These are phyloP conservation scores for Acromyrmex charruanus DNA, from an alignment of 1,140 invertebrate genomes.

Conservation along the genomic window DNA sequence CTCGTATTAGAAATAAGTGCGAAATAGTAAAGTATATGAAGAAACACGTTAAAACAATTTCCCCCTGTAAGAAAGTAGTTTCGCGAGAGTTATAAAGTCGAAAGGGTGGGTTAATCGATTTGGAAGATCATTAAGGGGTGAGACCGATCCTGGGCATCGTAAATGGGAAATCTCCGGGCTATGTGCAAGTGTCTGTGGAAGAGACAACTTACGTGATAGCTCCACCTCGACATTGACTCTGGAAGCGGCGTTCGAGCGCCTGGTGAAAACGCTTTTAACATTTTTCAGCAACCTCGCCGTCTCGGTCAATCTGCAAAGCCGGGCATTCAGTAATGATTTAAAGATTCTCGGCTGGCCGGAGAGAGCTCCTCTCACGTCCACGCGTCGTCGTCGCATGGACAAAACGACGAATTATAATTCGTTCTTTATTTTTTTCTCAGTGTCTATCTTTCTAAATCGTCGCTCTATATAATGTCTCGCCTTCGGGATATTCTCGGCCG, in stretches of 20 bases:
- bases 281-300: conserved; percentile 97
- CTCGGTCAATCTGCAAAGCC: conserved; percentile 95
- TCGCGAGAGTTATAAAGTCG: conserved; percentile 20
- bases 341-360: conserved; percentile 51
- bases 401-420: conserved; percentile 29
- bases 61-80: conserved; percentile 19
- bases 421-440: conserved; percentile 3
- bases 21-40: not conserved
- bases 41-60: not conserved
- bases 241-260: conserved; percentile 91
- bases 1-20: not conserved
- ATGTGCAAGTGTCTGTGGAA: conserved; percentile 63
- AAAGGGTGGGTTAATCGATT: not conserved
- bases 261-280: conserved; percentile 95
- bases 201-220: conserved; percentile 94
- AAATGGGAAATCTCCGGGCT: conserved; percentile 26
- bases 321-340: conserved; percentile 76
- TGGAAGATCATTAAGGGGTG: not conserved
- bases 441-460: conserved; percentile 39
- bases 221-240: conserved; percentile 94
- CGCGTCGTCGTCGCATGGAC: not conserved
- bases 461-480: not conserved
- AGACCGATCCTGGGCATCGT: not conserved
- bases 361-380: not conserved
- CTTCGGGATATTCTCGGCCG: conserved; percentile 3